phyloP scores from a whole-genome alignment of 1,140 invertebrate genomes.

The Drosophila bocki region DNA sequence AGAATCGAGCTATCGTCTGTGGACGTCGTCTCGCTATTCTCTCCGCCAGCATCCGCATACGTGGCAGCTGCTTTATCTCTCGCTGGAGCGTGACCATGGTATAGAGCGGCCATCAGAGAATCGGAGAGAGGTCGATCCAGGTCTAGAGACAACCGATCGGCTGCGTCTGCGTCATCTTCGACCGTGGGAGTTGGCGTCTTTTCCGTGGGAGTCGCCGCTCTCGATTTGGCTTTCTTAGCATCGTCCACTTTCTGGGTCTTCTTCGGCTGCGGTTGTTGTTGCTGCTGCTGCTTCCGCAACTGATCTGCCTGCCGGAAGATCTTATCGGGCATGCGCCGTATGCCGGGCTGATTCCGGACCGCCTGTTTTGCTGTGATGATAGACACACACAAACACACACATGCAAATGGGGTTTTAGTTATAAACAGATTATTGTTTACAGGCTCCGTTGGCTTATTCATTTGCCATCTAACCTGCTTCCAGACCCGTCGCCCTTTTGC shows the following conservation, averaged over 20 bases:
- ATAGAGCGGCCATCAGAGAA: conserved; percentile 74
- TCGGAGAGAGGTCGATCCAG: conserved; percentile 68
- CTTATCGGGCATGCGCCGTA: conserved; percentile 80
- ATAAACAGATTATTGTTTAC: conserved; percentile 65
- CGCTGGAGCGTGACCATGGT: conserved; percentile 46
- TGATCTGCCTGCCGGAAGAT: conserved; percentile 67
- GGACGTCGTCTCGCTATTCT: conserved; percentile 26
- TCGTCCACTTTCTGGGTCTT: conserved; percentile 39
- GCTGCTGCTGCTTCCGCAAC: conserved; percentile 60
- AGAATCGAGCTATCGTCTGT: conserved; percentile 69
- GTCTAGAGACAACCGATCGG: conserved; percentile 56
- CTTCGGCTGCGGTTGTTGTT: conserved; percentile 23
- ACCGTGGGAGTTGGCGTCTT: conserved; percentile 46
- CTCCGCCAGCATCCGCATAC: conserved; percentile 46
- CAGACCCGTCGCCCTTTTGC: conserved; percentile 3
- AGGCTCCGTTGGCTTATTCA: conserved; percentile 1
- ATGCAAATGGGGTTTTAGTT: conserved; percentile 23
- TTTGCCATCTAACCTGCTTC: conserved; percentile 60
- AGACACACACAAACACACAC: conserved; percentile 38
- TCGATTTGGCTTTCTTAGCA: conserved; percentile 45
- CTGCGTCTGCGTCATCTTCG: conserved; percentile 22
- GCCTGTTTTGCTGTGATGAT: conserved; percentile 58
- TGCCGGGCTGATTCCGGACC: conserved; percentile 73
- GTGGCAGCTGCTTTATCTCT: conserved; percentile 50
- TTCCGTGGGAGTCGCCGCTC: conserved; percentile 54